Conservation (phyloP, 2,113 vertebrate genomes). For the Corvus cornix region DNA sequence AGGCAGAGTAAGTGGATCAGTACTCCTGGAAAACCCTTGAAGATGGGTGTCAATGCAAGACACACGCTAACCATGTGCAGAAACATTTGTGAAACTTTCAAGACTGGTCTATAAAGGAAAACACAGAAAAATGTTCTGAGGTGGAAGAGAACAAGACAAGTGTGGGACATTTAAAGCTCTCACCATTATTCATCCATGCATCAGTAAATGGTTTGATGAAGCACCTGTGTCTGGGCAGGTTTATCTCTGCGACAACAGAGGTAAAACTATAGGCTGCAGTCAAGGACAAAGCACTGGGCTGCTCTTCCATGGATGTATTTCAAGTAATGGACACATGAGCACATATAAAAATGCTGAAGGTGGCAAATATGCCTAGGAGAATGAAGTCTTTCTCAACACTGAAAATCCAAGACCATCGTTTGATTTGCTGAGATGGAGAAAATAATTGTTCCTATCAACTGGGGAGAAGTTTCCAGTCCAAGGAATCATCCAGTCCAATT, state of each 20-base stretch:
- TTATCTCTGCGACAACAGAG: background rate
- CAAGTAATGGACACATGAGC: background rate
- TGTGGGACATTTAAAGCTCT: background rate
- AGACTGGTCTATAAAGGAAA: background rate
- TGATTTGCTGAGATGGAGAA: background rate
- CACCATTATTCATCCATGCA: rapidly evolving
- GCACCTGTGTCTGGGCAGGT: background rate
- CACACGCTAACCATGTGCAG: background rate
- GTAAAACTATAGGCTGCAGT: background rate
- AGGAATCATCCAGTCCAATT: background rate
- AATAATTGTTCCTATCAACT: background rate
- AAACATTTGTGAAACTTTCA: background rate
- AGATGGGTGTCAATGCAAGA: background rate
- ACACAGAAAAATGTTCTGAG: background rate
- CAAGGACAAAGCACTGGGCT: background rate
- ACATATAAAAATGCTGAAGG: background rate
- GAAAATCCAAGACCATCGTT: rapidly evolving
- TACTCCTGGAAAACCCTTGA: background rate
- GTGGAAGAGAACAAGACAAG: background rate
- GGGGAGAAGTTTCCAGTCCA: background rate
- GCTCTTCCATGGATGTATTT: background rate
- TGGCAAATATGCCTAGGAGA: background rate
- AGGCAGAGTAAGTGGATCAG: background rate
- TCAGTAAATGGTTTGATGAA: background rate
- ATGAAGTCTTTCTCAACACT: background rate